Conservation (phyloP, 2,113 vertebrate genomes). For the Leptocoma aspasia region DNA sequence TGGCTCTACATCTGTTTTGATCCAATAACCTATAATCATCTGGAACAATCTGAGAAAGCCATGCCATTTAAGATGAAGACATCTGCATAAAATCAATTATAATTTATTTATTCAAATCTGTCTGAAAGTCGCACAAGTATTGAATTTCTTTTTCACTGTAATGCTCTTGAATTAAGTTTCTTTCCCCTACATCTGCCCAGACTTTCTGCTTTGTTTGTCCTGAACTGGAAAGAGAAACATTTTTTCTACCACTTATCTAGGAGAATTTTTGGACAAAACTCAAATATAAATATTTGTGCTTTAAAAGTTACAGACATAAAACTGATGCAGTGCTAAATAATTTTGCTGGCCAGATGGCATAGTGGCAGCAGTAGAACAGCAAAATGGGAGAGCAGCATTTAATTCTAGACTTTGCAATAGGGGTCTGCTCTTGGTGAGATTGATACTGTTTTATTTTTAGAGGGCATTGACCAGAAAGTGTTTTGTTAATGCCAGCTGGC, state of each 20-base stretch:
- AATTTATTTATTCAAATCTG: not conserved
- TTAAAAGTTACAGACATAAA: conserved; percentile 19
- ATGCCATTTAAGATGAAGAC: not conserved
- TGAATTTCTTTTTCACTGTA: not conserved
- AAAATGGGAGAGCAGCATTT: not conserved
- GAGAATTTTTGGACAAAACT: conserved; percentile 11
- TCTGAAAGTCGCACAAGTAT: not conserved
- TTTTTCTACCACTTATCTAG: not conserved
- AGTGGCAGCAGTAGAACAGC: not conserved
- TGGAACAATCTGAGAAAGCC: not conserved
- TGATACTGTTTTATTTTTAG: conserved; percentile 48
- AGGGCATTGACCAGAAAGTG: conserved; percentile 56
- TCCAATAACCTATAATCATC: not conserved
- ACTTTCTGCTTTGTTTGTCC: not conserved
- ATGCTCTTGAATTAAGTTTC: not conserved
- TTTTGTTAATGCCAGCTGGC: conserved; percentile 50
- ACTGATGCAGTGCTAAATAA: not conserved
- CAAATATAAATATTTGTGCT: conserved; percentile 32
- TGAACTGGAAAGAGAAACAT: not conserved
- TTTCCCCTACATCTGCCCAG: not conserved
- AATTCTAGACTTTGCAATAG: conserved; percentile 9
- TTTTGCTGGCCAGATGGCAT: conserved; percentile 19
- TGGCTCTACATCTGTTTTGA: not conserved
- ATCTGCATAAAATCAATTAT: not conserved
- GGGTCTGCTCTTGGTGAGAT: conserved; percentile 7